A percentile compares a stretch with the other conserved stretches of the same genome.
phyloP scores from a whole-genome alignment of 1,140 invertebrate species.

The Nomia melanderi region DNA sequence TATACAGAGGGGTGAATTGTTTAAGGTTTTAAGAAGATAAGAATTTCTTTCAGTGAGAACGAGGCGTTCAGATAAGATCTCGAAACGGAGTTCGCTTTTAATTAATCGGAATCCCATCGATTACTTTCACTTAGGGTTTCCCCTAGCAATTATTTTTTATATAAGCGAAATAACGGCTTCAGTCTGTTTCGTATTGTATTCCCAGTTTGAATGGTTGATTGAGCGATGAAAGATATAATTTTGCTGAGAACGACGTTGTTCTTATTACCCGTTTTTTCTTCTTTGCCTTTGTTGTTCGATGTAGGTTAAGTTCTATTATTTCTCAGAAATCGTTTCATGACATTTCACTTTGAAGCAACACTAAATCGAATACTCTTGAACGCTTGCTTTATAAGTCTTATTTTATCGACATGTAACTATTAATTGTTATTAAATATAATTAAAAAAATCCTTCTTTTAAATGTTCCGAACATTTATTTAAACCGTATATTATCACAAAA shows the following conservation, averaged over 20 bases:
- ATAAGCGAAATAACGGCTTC: slow-evolving; percentile 23
- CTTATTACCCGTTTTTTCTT: neutral
- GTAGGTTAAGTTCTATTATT: neutral
- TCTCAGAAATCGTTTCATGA: neutral
- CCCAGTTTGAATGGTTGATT: slow-evolving; percentile 8
- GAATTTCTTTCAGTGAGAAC: no score
- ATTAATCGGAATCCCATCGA: slow-evolving; percentile 31
- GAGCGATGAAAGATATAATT: slow-evolving; percentile 20
- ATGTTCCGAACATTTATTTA: no score
- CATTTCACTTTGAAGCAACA: neutral
- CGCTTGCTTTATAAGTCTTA: no score
- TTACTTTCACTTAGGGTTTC: slow-evolving; percentile 40
- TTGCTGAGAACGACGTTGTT: neutral
- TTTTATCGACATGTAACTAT: no score
- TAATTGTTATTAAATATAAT: no score
- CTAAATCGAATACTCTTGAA: neutral
- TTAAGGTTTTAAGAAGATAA: neutral
- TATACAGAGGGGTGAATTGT: neutral
- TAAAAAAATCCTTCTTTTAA: no score
- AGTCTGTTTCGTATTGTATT: slow-evolving; percentile 20
- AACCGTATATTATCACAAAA: no score
- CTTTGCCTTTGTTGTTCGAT: neutral
- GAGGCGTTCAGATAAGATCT: slow-evolving; percentile 1
- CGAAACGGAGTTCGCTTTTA: slow-evolving; percentile 31
- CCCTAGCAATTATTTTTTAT: slow-evolving; percentile 38